Base-by-base conservation (phyloP, 2,888 invertebrate genomes). In the Amiota minor region DNA sequence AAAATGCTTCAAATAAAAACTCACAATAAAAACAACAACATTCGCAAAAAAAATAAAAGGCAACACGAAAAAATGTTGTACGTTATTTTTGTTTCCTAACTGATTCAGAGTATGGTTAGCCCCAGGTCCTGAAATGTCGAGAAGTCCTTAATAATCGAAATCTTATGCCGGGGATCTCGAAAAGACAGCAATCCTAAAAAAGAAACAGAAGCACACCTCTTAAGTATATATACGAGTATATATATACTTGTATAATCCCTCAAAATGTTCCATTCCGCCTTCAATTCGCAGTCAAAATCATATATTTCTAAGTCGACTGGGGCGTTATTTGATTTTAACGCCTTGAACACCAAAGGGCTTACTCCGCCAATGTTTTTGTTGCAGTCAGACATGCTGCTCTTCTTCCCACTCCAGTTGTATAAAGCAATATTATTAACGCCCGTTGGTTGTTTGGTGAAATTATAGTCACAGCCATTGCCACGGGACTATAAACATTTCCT, bases 391-490 rank as follows among this genome's bases (percentile, higher is more conserved):
- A n/a, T 8, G 9, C 49, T 67, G 76, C 73, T 78, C 76, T 71
- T 82, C 84, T 85, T 80, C 78, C 83, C 76, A 45, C 69, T 47
- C 45, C 53, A 69, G 45, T 23, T 62, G 49, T 49, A 53, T 65
- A 75, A 75, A 72, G 73, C 72, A 76, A 77, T 76, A 85, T 85
- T 85, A 85, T 86, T 86, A 86, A 86, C 86, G 85, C 86, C 83
- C 86, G 85, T 79, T 86, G 86, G 85, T 74, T 82, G 50, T 79
- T 65, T 65, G 65, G 14, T 75, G 72, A 20, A 35, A 35, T 35
- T 8, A 35, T 8, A 35, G 35, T 35, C 35, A 35, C 75, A 65
- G 70, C 75, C 56, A 45, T 68, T 59, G 61, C 71, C 70, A 56
- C 72, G 53, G 67, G 67, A 68, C 50, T 47, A 16, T 20, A 20